Conservation (phyloP, 2,888 invertebrate species). For the Erannis defoliaria region DNA sequence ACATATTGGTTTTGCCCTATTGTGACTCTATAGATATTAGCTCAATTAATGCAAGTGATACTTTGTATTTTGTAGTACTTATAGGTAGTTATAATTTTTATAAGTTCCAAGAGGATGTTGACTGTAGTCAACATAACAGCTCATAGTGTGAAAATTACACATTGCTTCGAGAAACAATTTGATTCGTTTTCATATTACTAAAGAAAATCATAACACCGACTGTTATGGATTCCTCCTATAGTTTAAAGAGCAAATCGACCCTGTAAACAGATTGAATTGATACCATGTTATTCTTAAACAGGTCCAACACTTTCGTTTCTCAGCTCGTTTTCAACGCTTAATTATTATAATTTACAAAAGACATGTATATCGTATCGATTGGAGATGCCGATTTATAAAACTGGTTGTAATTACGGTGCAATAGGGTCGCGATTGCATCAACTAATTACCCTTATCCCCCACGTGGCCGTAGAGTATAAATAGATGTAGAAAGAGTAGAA, state of each 20-base stretch:
- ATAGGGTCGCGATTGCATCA: constrained; percentile 52
- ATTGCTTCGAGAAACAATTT: not conserved
- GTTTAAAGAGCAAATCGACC: not conserved
- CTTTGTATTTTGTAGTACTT: too few relatives aligned
- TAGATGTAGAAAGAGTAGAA: not conserved
- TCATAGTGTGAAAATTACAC: too few relatives aligned
- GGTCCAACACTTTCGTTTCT: constrained; percentile 5
- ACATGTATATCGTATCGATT: constrained; percentile 17
- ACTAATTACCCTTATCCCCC: constrained; percentile 25
- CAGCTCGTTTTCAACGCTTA: constrained; percentile 1
- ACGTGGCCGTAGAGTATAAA: constrained; percentile 34
- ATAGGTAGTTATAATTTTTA: too few relatives aligned
- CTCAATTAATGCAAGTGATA: too few relatives aligned
- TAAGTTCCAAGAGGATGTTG: too few relatives aligned
- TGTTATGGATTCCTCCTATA: not conserved
- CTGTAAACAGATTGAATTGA: constrained; percentile 1
- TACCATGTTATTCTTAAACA: not conserved
- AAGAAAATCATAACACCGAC: not conserved
- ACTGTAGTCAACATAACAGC: too few relatives aligned
- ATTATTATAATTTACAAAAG: constrained; percentile 34
- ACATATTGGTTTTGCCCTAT: too few relatives aligned
- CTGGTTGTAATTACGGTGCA: constrained; percentile 41
- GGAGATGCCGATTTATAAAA: constrained; percentile 26
- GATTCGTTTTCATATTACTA: not conserved
- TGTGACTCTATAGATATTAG: too few relatives aligned